phyloP scores from a whole-genome alignment of 2,888 invertebrate genomes.

The Nematopogon swammerdamellus region DNA sequence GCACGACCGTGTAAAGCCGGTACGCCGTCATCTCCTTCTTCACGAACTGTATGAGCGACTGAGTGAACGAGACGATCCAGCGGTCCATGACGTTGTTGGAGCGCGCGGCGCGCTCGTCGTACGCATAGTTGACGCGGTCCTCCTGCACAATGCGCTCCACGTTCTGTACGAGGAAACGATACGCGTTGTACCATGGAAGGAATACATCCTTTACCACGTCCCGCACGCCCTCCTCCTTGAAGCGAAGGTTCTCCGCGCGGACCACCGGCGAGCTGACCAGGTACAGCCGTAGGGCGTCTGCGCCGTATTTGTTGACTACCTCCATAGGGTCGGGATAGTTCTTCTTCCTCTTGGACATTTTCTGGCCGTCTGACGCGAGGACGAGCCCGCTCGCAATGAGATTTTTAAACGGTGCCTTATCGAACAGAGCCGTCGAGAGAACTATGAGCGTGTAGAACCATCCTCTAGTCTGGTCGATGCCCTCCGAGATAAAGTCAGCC shows the following conservation, averaged over 20 bases:
- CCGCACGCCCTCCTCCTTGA: constrained; percentile 95
- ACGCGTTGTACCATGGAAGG: constrained; percentile 94
- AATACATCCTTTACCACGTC: constrained; percentile 97
- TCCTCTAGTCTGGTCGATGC: constrained; percentile 96
- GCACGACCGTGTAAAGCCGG: constrained; percentile 92
- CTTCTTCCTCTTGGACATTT: constrained; percentile 99
- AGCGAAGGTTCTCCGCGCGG: constrained; percentile 91
- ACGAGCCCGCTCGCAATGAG: constrained; percentile 95
- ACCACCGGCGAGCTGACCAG: constrained; percentile 98
- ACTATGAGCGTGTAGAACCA: constrained; percentile 99
- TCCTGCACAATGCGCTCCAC: constrained; percentile 77
- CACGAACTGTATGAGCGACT: constrained; percentile 85
- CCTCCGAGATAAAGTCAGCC: constrained; percentile 99
- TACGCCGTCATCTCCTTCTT: constrained; percentile 93
- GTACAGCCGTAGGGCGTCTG: constrained; percentile 94
- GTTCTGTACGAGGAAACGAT: constrained; percentile 92
- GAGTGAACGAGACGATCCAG: constrained; percentile 97
- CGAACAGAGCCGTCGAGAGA: constrained; percentile 91
- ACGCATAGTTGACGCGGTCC: constrained; percentile 52
- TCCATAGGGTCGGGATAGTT: constrained; percentile 98
- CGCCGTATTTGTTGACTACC: constrained; percentile 88
- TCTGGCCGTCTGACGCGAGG: constrained; percentile 95
- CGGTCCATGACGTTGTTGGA: constrained; percentile 88
- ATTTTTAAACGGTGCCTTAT: constrained; percentile 97
- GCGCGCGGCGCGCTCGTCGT: constrained; percentile 45